Conservation (phyloP, 53 echinoderm and acorn worm species). For the Echinarachnius parma region DNA sequence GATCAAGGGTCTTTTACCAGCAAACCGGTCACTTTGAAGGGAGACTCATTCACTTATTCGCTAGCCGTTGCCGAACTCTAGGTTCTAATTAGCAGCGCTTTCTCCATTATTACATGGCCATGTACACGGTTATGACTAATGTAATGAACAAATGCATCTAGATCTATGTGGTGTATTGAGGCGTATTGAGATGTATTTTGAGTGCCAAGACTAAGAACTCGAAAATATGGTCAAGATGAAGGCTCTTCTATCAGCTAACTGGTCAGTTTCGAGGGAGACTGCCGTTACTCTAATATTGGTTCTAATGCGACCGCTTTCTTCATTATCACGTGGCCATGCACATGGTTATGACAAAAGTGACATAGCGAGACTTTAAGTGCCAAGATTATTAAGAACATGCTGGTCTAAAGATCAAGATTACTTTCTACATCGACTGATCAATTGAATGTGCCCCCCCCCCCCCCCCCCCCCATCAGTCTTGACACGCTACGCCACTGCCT, state of each 20-base stretch:
- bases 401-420: too few relatives aligned
- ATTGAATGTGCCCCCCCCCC: too few relatives aligned
- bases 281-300: slow-evolving; percentile 45
- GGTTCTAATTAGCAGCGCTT: slow-evolving; percentile 54
- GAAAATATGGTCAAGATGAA: too few relatives aligned
- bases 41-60: slow-evolving; percentile 56
- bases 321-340: slow-evolving; percentile 55
- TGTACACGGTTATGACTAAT: slow-evolving; percentile 40
- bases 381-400: too few relatives aligned
- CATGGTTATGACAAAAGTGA: slow-evolving; percentile 30
- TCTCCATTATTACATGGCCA: slow-evolving; percentile 56
- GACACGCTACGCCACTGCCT: too few relatives aligned
- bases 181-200: too few relatives aligned
- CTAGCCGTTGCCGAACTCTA: slow-evolving; percentile 50
- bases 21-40: slow-evolving; percentile 55
- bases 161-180: too few relatives aligned
- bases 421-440: slow-evolving; percentile 62
- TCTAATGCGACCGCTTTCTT: slow-evolving; percentile 61
- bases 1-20: slow-evolving; percentile 72
- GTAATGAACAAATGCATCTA: too few relatives aligned
- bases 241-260: slow-evolving; percentile 66
- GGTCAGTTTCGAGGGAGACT: slow-evolving; percentile 58
- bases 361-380: too few relatives aligned
- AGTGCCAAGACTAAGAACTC: too few relatives aligned
- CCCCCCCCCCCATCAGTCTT: too few relatives aligned